Percentiles rank a stretch among this genome's conserved stretches.
Evolutionary conservation across 2,113 vertebrate genomes (phyloP).

Genomic region (Panurus biarmicus): DNA sequence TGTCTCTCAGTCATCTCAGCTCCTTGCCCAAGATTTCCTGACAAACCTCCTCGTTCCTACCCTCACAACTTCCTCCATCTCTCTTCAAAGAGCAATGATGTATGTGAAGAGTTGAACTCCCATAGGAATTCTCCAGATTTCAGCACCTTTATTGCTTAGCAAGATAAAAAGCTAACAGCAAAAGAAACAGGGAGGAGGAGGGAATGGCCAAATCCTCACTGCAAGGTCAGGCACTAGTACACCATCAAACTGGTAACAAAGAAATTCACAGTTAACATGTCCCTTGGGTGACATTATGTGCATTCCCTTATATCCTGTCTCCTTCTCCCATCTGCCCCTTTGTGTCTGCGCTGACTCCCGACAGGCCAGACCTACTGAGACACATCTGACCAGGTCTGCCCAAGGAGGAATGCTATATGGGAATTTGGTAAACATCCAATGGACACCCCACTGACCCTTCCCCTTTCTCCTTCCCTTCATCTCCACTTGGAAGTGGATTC

Average conservation of each 20-base stretch:
- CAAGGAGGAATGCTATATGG: neutral
- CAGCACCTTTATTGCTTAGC: neutral
- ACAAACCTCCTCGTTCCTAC: neutral
- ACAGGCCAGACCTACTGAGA: neutral
- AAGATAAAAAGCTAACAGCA: constrained; percentile 28
- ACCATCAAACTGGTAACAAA: constrained; percentile 56
- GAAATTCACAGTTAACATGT: constrained; percentile 52
- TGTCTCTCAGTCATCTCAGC: neutral
- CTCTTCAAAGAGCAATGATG: neutral
- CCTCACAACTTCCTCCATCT: neutral
- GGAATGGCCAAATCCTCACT: neutral
- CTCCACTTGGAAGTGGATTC: neutral
- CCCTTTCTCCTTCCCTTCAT: neutral
- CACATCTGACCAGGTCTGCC: neutral
- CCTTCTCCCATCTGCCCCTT: constrained; percentile 33
- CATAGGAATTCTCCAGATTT: neutral
- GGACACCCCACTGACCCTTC: too few species aligned
- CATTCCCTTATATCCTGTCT: constrained; percentile 20
- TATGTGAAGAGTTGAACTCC: neutral
- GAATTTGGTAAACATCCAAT: neutral
- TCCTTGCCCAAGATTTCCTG: accelerated
- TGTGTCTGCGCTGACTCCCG: neutral
- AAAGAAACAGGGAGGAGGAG: neutral
- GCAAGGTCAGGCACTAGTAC: constrained; percentile 67
- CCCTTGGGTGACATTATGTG: constrained; percentile 50